Evolutionary conservation across 2,888 invertebrate species (phyloP).

Genomic region (Spialia ferax): DNA sequence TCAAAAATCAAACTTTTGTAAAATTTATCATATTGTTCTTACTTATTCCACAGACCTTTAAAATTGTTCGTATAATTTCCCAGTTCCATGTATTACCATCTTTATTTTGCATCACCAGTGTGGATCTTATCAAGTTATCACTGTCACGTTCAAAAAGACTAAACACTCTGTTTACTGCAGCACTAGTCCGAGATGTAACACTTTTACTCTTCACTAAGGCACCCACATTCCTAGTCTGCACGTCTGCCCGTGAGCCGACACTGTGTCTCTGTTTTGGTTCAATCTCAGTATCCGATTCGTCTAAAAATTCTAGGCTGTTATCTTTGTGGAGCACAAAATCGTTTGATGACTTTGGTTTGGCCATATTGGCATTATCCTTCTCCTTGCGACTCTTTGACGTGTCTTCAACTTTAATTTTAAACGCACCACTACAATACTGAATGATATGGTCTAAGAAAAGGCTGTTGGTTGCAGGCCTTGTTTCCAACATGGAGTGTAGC

Average conservation of each 20-base stretch:
- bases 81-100: constrained; percentile 97
- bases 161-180: constrained; percentile 76
- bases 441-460: constrained; percentile 94
- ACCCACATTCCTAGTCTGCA: constrained; percentile 77
- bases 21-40: neutral
- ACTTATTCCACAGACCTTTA: constrained; percentile 82
- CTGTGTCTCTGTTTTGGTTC: constrained; percentile 77
- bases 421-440: constrained; percentile 84
- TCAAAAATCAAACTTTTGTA: no score
- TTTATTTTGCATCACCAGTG: constrained; percentile 92
- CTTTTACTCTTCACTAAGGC: constrained; percentile 82
- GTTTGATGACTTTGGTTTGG: constrained; percentile 56
- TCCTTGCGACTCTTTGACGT: constrained; percentile 71
- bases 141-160: constrained; percentile 87
- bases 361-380: constrained; percentile 74
- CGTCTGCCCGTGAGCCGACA: constrained; percentile 74
- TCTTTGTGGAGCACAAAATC: constrained; percentile 62
- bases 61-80: constrained; percentile 94
- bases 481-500: constrained; percentile 93
- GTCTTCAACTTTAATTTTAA: constrained; percentile 65
- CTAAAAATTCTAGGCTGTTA: constrained; percentile 72
- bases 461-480: constrained; percentile 93
- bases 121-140: constrained; percentile 91
- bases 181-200: constrained; percentile 76
- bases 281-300: constrained; percentile 75